These are phyloP conservation scores for Acropora yongei DNA, from an alignment of 64 coral and sea anemone genomes.

Conservation along the genomic window DNA sequence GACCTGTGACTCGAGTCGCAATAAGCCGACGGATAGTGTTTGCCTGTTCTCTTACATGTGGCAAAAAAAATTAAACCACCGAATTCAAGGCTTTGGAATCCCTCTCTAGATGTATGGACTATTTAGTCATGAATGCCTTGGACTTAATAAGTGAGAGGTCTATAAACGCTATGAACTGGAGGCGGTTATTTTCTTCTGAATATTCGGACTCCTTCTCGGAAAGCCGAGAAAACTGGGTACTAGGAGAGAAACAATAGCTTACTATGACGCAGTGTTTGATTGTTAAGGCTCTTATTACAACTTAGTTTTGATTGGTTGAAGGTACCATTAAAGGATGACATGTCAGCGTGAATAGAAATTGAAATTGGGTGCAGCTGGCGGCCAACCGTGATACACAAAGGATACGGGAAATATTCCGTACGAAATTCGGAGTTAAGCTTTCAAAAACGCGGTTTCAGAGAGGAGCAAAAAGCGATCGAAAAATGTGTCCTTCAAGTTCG, in stretches of 20 bases:
- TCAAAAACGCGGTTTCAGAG: not conserved
- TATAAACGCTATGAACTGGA: too few relatives aligned
- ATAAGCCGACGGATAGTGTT: too few relatives aligned
- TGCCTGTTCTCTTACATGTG: too few relatives aligned
- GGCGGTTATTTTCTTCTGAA: too few relatives aligned
- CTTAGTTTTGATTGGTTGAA: constrained; percentile 17
- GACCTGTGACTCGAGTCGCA: too few relatives aligned
- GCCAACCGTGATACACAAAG: not conserved
- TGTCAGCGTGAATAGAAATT: constrained; percentile 4
- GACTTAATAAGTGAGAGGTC: too few relatives aligned
- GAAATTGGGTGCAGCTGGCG: constrained; percentile 32
- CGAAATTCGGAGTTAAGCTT: not conserved
- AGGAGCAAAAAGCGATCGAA: not conserved
- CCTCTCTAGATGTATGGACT: too few relatives aligned
- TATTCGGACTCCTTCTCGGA: too few relatives aligned
- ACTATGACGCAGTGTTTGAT: not conserved
- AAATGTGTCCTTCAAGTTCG: not conserved
- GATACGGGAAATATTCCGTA: constrained; percentile 15
- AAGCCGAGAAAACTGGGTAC: not conserved
- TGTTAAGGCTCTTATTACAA: not conserved
- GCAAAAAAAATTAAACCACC: too few relatives aligned
- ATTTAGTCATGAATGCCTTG: too few relatives aligned
- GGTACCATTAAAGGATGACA: constrained; percentile 10
- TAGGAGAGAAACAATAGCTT: not conserved
- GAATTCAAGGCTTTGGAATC: too few relatives aligned